Base-by-base conservation (phyloP, 2,797 vertebrate genomes). In the Poeciliopsis turneri region DNA sequence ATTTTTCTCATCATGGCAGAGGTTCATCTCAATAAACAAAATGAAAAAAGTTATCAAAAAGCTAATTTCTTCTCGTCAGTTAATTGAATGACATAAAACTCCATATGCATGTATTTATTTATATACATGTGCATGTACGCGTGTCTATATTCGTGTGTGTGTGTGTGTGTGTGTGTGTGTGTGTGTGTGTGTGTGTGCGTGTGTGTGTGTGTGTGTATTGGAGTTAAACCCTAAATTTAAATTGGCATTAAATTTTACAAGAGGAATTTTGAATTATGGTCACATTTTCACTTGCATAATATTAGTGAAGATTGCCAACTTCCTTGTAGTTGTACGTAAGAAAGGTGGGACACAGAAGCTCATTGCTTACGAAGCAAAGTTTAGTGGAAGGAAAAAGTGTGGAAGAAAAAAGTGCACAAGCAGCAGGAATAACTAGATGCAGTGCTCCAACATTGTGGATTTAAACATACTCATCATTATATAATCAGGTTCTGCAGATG, bases 131-230 rank as follows among this genome's bases (percentile, higher is more conserved):
- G 13, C 0, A 0, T 46, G 43, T 45, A 39, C 5, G 36, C 0
- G 36, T 39, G 36, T 39, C 4, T 39, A 0, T 1, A 9, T 41
- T 7, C 1, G 41, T 41, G 39, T 8, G 39, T 1, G 39, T 43
- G 41, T 1, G 41, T 1, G 2, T n/a, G n/a, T n/a, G n/a, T n/a
- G n/a, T n/a, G n/a, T n/a, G 9, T 43, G 41, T 1, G 10, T 1
- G 12, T 46, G 36, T 9, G 39, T 0, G 0, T 51, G 6, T 20
- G 18, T 2, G 9, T 43, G 41, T 2, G 10, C 10, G 13, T 46
- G 36, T 9, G 41, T 1, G 0, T 51, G 7, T 20, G 6, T 33
- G 30, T 30, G 30, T 51, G 9, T 53, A 9, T 25, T 59, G 55
- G n/a, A 28, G 55, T 13, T 5, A 59, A 59, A 59, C n/a, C 12